Percentiles rank a stretch among this genome's conserved stretches.
Conservation (phyloP, 2,113 vertebrate genomes). For the Maccullochella peelii region DNA sequence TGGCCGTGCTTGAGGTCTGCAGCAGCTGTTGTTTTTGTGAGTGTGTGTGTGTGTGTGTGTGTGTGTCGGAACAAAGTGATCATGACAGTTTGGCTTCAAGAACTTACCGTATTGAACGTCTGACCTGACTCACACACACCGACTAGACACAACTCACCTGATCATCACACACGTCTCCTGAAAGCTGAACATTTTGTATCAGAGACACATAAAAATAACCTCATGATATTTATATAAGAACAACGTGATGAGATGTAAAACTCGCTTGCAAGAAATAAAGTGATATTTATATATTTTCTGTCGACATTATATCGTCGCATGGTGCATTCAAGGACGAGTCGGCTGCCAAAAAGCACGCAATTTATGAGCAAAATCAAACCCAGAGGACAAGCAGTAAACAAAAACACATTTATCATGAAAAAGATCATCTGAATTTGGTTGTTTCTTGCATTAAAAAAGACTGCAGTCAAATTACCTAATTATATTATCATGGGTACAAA, state of each 20-base stretch:
- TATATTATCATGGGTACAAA: neutral
- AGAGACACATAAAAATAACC: neutral
- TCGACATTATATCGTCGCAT: neutral
- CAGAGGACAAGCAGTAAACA: neutral
- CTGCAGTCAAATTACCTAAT: neutral
- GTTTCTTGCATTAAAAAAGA: neutral
- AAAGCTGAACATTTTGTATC: neutral
- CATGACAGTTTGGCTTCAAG: neutral
- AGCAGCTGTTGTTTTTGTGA: slow-evolving; percentile 64
- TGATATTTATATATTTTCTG: neutral
- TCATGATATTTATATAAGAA: neutral
- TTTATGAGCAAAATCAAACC: neutral
- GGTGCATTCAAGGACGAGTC: neutral
- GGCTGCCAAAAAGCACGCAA: neutral
- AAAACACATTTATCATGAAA: neutral
- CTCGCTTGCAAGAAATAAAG: neutral
- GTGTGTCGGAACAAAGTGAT: neutral
- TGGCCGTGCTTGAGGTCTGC: slow-evolving; percentile 34
- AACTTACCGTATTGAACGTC: neutral
- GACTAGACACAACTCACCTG: slow-evolving; percentile 37
- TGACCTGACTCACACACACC: slow-evolving; percentile 39
- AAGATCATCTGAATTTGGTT: neutral
- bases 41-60: slow-evolving; percentile 26
- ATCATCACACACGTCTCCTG: neutral
- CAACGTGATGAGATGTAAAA: neutral